Evolutionary conservation across 2,888 invertebrate genomes (phyloP).

Genomic region (Pteria penguin): DNA sequence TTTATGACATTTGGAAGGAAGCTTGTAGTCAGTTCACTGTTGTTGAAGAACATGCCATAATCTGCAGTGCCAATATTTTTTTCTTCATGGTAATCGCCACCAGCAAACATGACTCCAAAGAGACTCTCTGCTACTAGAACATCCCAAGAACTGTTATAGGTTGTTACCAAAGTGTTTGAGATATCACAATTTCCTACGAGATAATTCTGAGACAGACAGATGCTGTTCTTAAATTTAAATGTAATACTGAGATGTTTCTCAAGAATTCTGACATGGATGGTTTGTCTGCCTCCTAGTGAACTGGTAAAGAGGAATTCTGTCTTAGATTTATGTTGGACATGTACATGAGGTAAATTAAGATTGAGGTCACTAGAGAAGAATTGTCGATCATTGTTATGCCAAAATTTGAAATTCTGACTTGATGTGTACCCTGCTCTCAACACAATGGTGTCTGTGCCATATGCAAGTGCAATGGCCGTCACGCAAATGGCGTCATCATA

Average conservation of each 20-base stretch:
- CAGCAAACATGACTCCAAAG: conserved; percentile 37
- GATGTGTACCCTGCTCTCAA: conserved; percentile 43
- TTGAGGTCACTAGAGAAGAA: conserved; percentile 13
- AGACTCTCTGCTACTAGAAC: conserved; percentile 35
- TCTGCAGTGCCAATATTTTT: conserved; percentile 40
- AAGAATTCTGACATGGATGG: conserved; percentile 24
- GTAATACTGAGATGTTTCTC: conserved; percentile 37
- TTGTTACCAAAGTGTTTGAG: conserved; percentile 3
- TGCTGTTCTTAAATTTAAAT: conserved; percentile 21
- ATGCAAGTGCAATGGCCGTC: conserved; percentile 41
- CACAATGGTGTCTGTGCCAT: conserved; percentile 41
- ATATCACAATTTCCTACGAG: conserved; percentile 37
- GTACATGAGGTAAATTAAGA: conserved; percentile 1
- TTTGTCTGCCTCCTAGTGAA: conserved; percentile 1
- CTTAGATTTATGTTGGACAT: conserved; percentile 6
- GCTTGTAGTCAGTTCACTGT: conserved; percentile 32
- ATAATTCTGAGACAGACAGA: conserved; percentile 27
- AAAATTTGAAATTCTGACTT: conserved; percentile 30
- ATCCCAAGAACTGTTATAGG: conserved; percentile 30
- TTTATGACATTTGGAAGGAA: conserved; percentile 37
- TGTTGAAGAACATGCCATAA: conserved; percentile 33
- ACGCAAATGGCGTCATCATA: conserved; percentile 41
- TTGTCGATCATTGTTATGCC: conserved; percentile 44
- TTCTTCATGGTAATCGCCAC: conserved; percentile 35
- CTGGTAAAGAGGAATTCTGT: conserved; percentile 25